Conservation (phyloP, 2,113 vertebrate genomes). For the Cheilinus undulatus region DNA sequence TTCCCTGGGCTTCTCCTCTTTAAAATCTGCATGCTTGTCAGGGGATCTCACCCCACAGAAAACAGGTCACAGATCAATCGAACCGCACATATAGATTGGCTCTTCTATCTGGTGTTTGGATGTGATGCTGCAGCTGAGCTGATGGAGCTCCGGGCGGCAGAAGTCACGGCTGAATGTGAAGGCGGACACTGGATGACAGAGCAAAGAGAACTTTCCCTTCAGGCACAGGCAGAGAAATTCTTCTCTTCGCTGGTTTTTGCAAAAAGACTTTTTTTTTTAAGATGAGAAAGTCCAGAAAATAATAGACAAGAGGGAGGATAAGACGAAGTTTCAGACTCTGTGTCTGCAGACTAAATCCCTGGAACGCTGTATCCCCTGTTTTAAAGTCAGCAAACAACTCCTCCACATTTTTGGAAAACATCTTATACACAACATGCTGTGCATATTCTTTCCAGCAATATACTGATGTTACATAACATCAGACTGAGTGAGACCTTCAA, state of each 20-base stretch:
- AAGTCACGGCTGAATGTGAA: conserved; percentile 25
- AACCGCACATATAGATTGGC: conserved; percentile 38
- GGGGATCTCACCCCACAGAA: neutral
- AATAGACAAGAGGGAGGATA: neutral
- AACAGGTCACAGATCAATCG: conserved; percentile 41
- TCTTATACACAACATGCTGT: neutral
- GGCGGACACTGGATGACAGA: conserved; percentile 47
- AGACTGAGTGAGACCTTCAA: neutral
- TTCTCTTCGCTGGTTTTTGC: conserved; percentile 20
- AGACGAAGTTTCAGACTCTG: conserved; percentile 3
- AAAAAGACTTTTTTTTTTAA: neutral
- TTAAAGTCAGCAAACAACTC: conserved; percentile 4
- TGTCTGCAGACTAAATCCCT: neutral
- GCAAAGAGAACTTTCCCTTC: conserved; percentile 44
- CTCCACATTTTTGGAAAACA: neutral
- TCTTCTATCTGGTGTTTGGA: conserved; percentile 57
- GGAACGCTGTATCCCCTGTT: neutral
- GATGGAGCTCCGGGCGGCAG: conserved; percentile 33
- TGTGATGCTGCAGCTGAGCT: conserved; percentile 63
- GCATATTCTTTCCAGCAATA: conserved; percentile 16
- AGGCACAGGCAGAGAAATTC: conserved; percentile 11
- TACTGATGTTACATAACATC: conserved; percentile 4
- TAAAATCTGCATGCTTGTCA: neutral
- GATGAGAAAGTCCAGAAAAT: conserved; percentile 8
- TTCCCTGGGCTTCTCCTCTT: neutral